Conservation (phyloP, 1,140 invertebrate genomes). For the Eurosta solidaginis region DNA sequence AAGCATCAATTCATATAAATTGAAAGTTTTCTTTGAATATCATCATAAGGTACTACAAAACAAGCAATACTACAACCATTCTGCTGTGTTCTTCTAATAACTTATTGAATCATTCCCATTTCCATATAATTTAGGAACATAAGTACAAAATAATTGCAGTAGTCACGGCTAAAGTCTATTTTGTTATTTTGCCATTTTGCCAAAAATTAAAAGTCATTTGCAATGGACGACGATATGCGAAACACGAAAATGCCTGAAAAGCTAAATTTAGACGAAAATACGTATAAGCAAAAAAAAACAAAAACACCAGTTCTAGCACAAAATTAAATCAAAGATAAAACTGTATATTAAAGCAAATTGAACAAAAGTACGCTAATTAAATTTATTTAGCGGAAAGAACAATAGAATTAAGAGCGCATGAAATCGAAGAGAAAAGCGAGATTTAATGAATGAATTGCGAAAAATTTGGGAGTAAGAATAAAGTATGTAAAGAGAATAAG, state of each 20-base stretch:
- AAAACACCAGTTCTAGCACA: neutral
- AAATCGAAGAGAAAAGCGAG: neutral
- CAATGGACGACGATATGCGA: neutral
- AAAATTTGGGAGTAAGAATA: neutral
- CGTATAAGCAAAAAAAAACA: neutral
- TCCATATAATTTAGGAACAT: too few species aligned
- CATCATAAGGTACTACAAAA: too few species aligned
- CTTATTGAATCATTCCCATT: too few species aligned
- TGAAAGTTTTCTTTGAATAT: too few species aligned
- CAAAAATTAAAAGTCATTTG: neutral
- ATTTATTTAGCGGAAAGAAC: too few species aligned
- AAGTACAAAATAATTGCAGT: too few species aligned
- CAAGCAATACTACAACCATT: too few species aligned
- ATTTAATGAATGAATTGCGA: slow-evolving; percentile 12
- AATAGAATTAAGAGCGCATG: neutral
- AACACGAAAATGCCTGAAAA: slow-evolving; percentile 11
- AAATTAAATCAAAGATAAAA: neutral
- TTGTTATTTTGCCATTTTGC: too few species aligned
- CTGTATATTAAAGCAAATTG: neutral
- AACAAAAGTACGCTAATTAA: neutral
- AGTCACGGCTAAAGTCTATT: neutral
- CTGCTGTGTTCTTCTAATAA: too few species aligned
- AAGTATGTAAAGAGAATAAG: neutral
- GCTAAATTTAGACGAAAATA: slow-evolving; percentile 15
- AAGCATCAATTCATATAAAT: too few species aligned